phyloP scores from a whole-genome alignment of 2,113 vertebrate genomes.

The Pachycephala philippinensis region DNA sequence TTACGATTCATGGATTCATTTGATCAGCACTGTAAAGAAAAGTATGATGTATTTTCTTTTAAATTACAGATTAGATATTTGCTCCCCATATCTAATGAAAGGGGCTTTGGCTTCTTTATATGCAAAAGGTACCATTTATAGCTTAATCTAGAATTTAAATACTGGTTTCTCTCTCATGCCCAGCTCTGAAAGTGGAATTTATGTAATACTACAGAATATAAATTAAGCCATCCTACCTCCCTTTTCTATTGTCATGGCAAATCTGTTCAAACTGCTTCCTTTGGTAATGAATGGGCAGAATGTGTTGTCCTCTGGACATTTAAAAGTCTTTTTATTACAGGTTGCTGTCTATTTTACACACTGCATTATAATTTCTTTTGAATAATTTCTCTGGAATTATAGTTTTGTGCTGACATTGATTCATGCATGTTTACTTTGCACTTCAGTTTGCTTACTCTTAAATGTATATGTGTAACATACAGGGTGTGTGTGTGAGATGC shows the following conservation, averaged over 20 bases:
- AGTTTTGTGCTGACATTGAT: not conserved
- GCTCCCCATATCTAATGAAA: constrained; percentile 40
- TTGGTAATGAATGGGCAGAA: constrained; percentile 43
- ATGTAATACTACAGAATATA: constrained; percentile 38
- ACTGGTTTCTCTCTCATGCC: constrained; percentile 21
- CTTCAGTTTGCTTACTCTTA: not conserved
- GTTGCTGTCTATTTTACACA: constrained; percentile 34
- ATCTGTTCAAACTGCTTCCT: constrained; percentile 1
- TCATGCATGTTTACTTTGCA: not conserved
- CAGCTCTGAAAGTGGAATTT: constrained; percentile 52
- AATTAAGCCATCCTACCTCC: constrained; percentile 44
- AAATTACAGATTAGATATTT: constrained; percentile 65
- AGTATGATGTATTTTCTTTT: constrained; percentile 65
- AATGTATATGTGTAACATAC: not conserved
- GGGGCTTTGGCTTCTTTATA: constrained; percentile 31
- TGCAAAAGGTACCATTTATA: constrained; percentile 36
- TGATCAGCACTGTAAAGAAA: constrained; percentile 72
- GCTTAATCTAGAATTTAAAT: constrained; percentile 55
- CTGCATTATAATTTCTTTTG: not conserved
- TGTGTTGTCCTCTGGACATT: constrained; percentile 20
- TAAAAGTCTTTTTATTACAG: constrained; percentile 53
- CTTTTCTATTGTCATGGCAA: constrained; percentile 46
- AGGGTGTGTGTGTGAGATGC: not conserved
- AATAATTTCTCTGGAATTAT: constrained; percentile 25
- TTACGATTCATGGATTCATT: constrained; percentile 78